These are phyloP conservation scores for Cuculus canorus DNA, from an alignment of 2,797 vertebrate species.

Conservation along the genomic window DNA sequence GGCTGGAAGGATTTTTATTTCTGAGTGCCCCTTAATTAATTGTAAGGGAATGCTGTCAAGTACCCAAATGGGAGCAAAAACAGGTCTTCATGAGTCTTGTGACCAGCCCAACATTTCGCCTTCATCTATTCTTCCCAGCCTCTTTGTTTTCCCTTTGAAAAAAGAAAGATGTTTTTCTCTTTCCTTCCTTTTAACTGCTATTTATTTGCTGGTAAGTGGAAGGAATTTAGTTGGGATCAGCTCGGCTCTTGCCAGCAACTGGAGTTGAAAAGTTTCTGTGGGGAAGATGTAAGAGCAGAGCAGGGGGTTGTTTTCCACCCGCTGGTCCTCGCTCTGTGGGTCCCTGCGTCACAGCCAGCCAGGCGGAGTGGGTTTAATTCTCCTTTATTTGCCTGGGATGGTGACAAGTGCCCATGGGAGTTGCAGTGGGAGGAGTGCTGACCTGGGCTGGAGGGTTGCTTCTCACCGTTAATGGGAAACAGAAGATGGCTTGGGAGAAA, in stretches of 20 bases:
- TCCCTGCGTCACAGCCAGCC: not conserved
- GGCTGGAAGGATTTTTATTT: conserved; percentile 26
- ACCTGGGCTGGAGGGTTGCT: not conserved
- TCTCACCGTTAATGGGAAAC: conserved; percentile 38
- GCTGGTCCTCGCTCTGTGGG: not conserved
- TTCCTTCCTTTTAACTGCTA: conserved; percentile 41
- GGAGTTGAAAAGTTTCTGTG: conserved; percentile 40
- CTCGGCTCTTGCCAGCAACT: conserved; percentile 34
- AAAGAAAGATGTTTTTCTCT: conserved; percentile 42
- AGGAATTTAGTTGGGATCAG: conserved; percentile 67
- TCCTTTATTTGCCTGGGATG: not conserved
- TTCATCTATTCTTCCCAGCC: conserved; percentile 9
- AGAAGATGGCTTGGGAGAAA: conserved; percentile 51
- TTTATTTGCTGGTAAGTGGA: conserved; percentile 66
- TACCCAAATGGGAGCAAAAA: not conserved
- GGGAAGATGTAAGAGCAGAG: conserved; percentile 28
- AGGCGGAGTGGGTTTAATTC: conserved; percentile 25
- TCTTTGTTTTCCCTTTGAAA: conserved; percentile 53
- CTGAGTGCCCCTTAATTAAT: conserved; percentile 45
- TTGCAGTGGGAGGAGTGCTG: not conserved
- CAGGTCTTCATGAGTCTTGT: conserved; percentile 23
- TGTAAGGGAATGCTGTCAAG: conserved; percentile 43
- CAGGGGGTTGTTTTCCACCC: conserved; percentile 32
- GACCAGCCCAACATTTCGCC: not conserved
- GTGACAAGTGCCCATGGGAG: not conserved